These are phyloP conservation scores for Zaprionus vittiger DNA, from an alignment of 1,140 invertebrate species.

Conservation along the genomic window DNA sequence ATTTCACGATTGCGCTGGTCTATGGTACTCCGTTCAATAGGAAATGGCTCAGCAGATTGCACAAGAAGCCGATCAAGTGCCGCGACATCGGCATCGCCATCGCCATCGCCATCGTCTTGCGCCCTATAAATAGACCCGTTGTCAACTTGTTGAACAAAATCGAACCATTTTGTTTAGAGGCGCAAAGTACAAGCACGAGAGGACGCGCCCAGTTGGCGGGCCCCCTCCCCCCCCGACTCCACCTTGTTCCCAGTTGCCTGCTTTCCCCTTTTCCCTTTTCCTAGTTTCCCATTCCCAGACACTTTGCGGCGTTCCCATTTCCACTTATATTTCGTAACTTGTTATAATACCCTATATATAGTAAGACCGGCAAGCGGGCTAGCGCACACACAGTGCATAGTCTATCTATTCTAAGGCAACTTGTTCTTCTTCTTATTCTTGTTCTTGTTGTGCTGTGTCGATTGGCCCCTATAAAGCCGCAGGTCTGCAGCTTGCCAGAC, in stretches of 20 bases:
- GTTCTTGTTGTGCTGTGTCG: neutral
- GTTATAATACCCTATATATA: constrained; percentile 20
- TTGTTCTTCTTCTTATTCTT: no score
- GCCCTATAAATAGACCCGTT: constrained; percentile 46
- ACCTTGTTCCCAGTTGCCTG: neutral
- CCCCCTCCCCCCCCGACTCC: neutral
- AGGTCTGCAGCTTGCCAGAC: constrained; percentile 4
- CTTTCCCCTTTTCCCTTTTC: no score
- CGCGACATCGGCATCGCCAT: neutral
- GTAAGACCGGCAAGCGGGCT: neutral
- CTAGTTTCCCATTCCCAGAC: neutral
- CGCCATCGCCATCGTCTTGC: neutral
- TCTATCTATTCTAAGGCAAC: neutral
- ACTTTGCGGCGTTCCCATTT: constrained; percentile 5
- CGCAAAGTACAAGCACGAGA: constrained; percentile 7
- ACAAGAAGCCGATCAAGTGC: constrained; percentile 44
- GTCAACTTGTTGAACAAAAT: constrained; percentile 54
- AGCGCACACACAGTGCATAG: neutral
- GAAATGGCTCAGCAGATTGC: constrained; percentile 40
- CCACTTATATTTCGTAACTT: constrained; percentile 3
- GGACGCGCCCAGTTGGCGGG: constrained; percentile 30
- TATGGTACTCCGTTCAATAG: constrained; percentile 1
- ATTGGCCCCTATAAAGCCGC: neutral
- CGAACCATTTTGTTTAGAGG: constrained; percentile 37
- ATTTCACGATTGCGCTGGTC: constrained; percentile 40